phyloP scores from a whole-genome alignment of 1,140 invertebrate species.

The Eriosoma lanigerum region DNA sequence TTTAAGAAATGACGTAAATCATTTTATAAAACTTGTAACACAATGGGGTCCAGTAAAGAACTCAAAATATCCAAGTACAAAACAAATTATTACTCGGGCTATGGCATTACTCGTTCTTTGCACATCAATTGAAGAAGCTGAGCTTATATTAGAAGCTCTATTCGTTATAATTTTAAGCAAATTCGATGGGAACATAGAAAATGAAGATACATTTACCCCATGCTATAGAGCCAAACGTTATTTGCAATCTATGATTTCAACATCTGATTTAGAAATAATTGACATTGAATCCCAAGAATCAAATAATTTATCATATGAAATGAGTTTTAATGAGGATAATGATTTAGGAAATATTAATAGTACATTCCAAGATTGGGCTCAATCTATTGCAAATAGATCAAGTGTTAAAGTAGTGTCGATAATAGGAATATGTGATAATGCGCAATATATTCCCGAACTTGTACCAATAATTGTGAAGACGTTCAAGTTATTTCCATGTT shows the following conservation, averaged over 20 bases:
- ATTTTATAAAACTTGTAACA: slow-evolving; percentile 21
- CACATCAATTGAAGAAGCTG: neutral
- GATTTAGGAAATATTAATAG: neutral
- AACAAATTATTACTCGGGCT: slow-evolving; percentile 5
- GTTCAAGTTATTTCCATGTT: slow-evolving; percentile 16
- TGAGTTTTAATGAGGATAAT: neutral
- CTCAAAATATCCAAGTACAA: slow-evolving; percentile 22
- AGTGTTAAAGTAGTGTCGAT: neutral
- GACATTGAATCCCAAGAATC: neutral
- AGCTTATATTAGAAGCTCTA: slow-evolving; percentile 8
- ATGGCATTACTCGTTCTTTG: slow-evolving; percentile 2
- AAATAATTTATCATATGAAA: neutral
- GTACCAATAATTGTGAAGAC: neutral
- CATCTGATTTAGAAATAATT: neutral
- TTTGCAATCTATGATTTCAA: slow-evolving; percentile 21
- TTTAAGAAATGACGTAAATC: slow-evolving; percentile 29
- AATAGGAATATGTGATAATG: slow-evolving; percentile 11
- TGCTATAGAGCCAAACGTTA: neutral
- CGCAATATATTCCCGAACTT: slow-evolving; percentile 30
- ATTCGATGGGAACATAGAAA: slow-evolving; percentile 14
- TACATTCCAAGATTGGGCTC: neutral
- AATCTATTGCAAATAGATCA: slow-evolving; percentile 1
- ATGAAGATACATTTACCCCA: neutral
- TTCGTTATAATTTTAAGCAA: slow-evolving; percentile 5
- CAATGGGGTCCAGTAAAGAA: neutral